phyloP scores from a whole-genome alignment of 2,888 invertebrate species.

The Nipponacmea schrenckii region DNA sequence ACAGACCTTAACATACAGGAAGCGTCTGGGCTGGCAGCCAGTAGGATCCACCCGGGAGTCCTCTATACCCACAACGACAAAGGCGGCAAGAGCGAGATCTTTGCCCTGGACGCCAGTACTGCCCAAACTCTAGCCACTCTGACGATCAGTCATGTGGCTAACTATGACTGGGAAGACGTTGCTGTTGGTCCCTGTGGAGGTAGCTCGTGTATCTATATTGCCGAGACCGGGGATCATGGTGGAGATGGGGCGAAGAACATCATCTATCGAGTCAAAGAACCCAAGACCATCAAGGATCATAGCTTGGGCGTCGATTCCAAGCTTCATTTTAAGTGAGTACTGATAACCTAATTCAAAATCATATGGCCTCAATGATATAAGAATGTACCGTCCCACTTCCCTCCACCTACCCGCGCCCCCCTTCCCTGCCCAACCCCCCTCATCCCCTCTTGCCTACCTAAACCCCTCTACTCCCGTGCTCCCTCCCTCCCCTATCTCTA shows the following conservation, averaged over 20 bases:
- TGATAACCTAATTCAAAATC: not conserved
- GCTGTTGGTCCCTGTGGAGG: conserved; percentile 18
- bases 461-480: too few species aligned
- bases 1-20: conserved; percentile 10
- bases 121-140: not conserved
- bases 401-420: too few species aligned
- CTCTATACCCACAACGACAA: conserved; percentile 31
- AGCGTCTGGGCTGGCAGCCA: conserved; percentile 33
- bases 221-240: conserved; percentile 29
- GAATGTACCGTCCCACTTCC: too few species aligned
- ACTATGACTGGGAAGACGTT: conserved; percentile 22
- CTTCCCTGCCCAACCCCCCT: too few species aligned
- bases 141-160: not conserved
- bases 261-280: conserved; percentile 33
- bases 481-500: too few species aligned
- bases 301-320: conserved; percentile 14
- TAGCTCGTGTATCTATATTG: conserved; percentile 31
- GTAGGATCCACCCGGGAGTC: conserved; percentile 23
- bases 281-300: conserved; percentile 14
- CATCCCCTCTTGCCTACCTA: too few species aligned
- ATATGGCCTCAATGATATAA: too few species aligned
- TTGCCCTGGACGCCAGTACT: not conserved
- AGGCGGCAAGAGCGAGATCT: conserved; percentile 11
- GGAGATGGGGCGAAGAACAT: conserved; percentile 18
- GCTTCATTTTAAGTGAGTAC: conserved; percentile 19